Evolutionary conservation across 2,797 vertebrate genomes (phyloP).

Genomic region (Hapalemur alaotrensis): DNA sequence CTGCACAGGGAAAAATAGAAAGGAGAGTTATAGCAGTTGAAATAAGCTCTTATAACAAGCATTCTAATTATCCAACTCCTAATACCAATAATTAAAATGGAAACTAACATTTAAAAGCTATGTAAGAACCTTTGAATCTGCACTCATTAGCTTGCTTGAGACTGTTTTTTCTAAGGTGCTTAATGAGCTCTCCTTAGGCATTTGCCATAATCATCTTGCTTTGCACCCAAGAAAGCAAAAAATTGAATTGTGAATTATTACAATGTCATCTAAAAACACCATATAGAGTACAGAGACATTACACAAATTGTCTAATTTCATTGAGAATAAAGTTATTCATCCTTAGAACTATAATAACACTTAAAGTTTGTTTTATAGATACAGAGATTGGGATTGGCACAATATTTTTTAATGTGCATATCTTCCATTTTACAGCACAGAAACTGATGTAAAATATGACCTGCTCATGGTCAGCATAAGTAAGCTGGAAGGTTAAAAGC

Average conservation of each 20-base stretch:
- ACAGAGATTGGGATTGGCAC: background rate
- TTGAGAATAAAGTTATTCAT: slow-evolving; percentile 16
- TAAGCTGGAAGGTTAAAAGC: background rate
- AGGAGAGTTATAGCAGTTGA: background rate
- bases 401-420: background rate
- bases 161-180: background rate
- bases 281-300: background rate
- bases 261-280: background rate
- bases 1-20: slow-evolving; percentile 2
- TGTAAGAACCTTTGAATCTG: slow-evolving; percentile 13
- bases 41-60: slow-evolving; percentile 8
- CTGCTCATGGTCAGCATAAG: background rate
- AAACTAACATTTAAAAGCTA: slow-evolving; percentile 30
- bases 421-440: slow-evolving; percentile 36
- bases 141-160: slow-evolving; percentile 5
- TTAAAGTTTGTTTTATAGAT: slow-evolving; percentile 26
- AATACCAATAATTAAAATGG: slow-evolving; percentile 54
- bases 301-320: slow-evolving; percentile 7
- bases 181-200: slow-evolving; percentile 30
- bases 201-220: slow-evolving; percentile 24
- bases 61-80: slow-evolving; percentile 49
- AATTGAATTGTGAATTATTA: slow-evolving; percentile 36
- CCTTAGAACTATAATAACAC: background rate
- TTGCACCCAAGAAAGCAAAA: slow-evolving; percentile 26
- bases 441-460: slow-evolving; percentile 31